Conservation (phyloP, 2,797 vertebrate genomes). For the Poeciliopsis paucimaculata region DNA sequence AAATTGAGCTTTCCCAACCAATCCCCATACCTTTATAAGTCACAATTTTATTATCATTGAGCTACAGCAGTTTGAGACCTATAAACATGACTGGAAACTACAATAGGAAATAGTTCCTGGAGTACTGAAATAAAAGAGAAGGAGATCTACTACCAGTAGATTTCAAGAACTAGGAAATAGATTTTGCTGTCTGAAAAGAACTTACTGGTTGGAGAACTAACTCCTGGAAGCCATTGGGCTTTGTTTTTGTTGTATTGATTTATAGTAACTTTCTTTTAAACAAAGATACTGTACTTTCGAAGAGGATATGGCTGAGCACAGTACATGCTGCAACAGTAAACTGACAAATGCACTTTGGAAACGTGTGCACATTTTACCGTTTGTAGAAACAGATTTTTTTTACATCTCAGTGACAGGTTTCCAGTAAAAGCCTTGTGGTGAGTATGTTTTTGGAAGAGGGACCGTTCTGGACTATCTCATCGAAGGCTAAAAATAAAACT, state of each 20-base stretch:
- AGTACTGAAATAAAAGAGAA: background rate
- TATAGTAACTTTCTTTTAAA: background rate
- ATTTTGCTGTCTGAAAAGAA: background rate
- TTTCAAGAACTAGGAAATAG: background rate
- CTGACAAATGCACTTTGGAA: constrained; percentile 22
- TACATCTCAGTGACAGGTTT: constrained; percentile 48
- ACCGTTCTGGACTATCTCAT: constrained; percentile 33
- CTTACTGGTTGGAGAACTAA: background rate
- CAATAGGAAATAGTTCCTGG: background rate
- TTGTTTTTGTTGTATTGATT: background rate
- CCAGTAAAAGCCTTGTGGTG: constrained; percentile 54
- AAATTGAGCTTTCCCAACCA: background rate
- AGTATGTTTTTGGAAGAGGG: constrained; percentile 22
- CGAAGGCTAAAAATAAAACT: constrained; percentile 69
- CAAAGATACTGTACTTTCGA: background rate
- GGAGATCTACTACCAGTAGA: background rate
- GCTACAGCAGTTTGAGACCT: background rate
- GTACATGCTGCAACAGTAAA: background rate
- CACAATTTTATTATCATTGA: background rate
- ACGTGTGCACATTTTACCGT: background rate
- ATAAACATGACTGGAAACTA: background rate
- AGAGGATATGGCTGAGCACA: background rate
- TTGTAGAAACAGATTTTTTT: constrained; percentile 24
- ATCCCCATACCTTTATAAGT: background rate
- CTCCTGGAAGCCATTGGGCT: background rate